These are phyloP conservation scores for Xenops minutus DNA, from an alignment of 2,797 vertebrate species.

Conservation along the genomic window DNA sequence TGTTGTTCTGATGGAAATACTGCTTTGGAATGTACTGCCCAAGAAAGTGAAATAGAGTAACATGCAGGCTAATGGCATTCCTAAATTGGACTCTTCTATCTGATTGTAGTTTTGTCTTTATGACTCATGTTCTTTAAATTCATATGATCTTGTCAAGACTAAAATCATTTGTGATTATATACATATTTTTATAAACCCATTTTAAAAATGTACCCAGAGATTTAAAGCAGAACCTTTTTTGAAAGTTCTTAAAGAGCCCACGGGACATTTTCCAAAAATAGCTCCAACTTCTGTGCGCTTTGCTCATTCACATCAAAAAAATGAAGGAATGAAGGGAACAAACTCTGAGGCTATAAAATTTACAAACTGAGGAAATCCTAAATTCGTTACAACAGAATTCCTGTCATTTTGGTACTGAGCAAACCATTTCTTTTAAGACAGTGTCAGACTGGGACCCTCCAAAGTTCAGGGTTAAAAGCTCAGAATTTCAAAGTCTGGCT, in stretches of 20 bases:
- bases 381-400: background rate
- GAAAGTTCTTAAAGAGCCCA: background rate
- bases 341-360: background rate
- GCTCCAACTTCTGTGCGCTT: background rate
- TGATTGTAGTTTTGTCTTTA: background rate
- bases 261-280: background rate
- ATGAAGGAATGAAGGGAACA: background rate
- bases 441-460: background rate
- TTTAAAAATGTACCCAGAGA: background rate
- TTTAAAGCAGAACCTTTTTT: background rate
- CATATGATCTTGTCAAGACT: background rate
- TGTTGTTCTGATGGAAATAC: background rate
- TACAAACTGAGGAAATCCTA: background rate
- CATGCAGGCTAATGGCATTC: background rate
- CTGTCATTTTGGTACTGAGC: background rate
- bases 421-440: background rate
- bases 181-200: background rate
- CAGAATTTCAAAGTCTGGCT: background rate
- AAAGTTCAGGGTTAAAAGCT: background rate
- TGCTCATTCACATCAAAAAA: background rate
- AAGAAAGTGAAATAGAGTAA: background rate
- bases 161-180: background rate
- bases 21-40: background rate
- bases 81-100: background rate
- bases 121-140: slow-evolving; percentile 6